Conservation (phyloP, 2,888 invertebrate species). For the Pinctada fucata region DNA sequence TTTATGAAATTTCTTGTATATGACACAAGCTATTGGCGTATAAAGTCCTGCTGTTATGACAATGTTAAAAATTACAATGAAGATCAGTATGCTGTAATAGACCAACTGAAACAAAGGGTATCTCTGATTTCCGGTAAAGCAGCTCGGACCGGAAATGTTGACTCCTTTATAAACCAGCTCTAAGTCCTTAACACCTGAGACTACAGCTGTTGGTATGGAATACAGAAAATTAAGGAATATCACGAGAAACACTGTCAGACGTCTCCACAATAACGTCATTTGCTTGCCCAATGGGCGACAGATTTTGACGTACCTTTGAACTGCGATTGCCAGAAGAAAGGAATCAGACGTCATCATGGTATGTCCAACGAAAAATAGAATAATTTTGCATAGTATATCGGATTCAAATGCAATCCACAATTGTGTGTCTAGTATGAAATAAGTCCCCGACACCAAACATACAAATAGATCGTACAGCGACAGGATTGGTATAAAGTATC, state of each 20-base stretch:
- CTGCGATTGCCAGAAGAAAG: conserved; percentile 16
- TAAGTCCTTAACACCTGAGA: not conserved
- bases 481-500: conserved; percentile 33
- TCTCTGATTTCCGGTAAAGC: not conserved
- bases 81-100: not conserved
- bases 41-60: not conserved
- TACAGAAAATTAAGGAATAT: not conserved
- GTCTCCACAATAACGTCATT: conserved; percentile 23
- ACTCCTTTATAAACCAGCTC: not conserved
- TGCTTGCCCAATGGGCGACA: conserved; percentile 28
- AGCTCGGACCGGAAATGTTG: not conserved
- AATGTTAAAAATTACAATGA: not conserved
- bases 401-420: conserved; percentile 17
- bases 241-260: conserved; percentile 4
- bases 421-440: conserved; percentile 15
- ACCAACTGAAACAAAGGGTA: not conserved
- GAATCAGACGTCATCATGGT: conserved; percentile 22
- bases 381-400: conserved; percentile 17
- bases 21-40: not conserved
- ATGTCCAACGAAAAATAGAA: conserved; percentile 15
- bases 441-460: conserved; percentile 11
- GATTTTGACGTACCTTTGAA: conserved; percentile 29
- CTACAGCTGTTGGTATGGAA: not conserved
- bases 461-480: conserved; percentile 13
- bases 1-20: not conserved